phyloP scores from a whole-genome alignment of 2,113 vertebrate species.

The Siphamia tubifer region DNA sequence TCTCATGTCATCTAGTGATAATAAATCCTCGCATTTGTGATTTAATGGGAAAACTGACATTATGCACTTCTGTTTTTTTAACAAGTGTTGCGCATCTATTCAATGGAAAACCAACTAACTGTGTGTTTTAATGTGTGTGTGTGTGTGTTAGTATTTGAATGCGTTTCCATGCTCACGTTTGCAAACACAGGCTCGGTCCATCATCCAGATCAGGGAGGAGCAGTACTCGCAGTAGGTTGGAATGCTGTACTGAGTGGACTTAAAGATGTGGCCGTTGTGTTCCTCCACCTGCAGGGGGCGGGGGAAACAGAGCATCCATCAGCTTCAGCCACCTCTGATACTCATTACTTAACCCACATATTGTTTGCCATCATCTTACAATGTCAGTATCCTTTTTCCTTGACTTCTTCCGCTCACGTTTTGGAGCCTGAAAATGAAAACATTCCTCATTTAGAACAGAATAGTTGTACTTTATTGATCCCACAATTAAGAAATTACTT shows the following conservation, averaged over 20 bases:
- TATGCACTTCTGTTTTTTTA: no score
- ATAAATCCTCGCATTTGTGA: no score
- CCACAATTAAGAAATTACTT: no score
- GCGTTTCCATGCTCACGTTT: constrained; percentile 84
- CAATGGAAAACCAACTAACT: no score
- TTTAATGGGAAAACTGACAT: no score
- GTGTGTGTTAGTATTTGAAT: no score
- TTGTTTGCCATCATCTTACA: no score
- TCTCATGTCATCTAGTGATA: no score
- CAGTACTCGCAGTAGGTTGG: constrained; percentile 98
- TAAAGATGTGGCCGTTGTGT: constrained; percentile 97
- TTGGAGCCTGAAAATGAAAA: constrained; percentile 75
- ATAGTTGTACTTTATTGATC: no score
- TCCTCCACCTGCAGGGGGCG: constrained; percentile 93
- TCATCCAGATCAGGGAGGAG: constrained; percentile 99
- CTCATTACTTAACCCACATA: no score
- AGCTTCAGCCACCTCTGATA: not conserved
- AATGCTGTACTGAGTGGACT: constrained; percentile 97
- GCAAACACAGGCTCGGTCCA: constrained; percentile 97
- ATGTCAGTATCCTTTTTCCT: constrained; percentile 94
- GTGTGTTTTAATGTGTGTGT: no score
- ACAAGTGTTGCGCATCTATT: no score
- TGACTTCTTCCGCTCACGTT: constrained; percentile 94
- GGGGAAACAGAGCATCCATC: constrained; percentile 26
- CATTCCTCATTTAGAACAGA: not conserved